Evolutionary conservation across 2,797 vertebrate genomes (phyloP).

Genomic region (Xiphophorus birchmanni): DNA sequence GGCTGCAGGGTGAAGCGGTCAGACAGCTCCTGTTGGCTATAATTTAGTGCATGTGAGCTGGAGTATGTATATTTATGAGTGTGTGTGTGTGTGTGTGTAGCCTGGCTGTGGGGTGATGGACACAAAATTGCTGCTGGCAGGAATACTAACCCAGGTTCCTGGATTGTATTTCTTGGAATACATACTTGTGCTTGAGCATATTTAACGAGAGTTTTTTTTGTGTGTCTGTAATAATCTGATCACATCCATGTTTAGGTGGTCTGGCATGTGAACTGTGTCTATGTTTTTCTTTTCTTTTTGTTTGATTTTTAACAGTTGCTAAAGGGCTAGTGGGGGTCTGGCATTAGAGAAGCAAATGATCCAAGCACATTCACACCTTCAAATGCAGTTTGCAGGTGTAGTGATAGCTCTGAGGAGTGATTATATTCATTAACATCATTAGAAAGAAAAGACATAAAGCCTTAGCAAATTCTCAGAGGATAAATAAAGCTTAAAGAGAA

Average conservation of each 20-base stretch:
- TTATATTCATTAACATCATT: conserved; percentile 29
- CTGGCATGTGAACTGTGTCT: conserved; percentile 21
- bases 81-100: conserved; percentile 19
- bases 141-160: conserved; percentile 32
- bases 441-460: conserved; percentile 32
- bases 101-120: conserved; percentile 18
- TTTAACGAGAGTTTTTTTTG: conserved; percentile 54
- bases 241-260: conserved; percentile 55
- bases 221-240: conserved; percentile 50
- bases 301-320: conserved; percentile 19
- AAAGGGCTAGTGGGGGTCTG: conserved; percentile 41
- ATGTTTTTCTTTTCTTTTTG: conserved; percentile 29
- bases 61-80: conserved; percentile 29
- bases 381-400: conserved; percentile 48
- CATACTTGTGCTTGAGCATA: conserved; percentile 8
- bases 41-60: conserved; percentile 63
- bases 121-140: conserved; percentile 57
- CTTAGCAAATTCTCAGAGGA: conserved; percentile 35
- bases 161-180: conserved; percentile 49
- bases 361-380: conserved; percentile 27
- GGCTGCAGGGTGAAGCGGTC: conserved; percentile 70
- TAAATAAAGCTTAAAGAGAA: conserved; percentile 47
- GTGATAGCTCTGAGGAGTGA: conserved; percentile 60
- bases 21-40: conserved; percentile 72
- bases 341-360: conserved; percentile 26